These are phyloP conservation scores for Lampris incognitus DNA, from an alignment of 2,113 vertebrate genomes.

Conservation along the genomic window DNA sequence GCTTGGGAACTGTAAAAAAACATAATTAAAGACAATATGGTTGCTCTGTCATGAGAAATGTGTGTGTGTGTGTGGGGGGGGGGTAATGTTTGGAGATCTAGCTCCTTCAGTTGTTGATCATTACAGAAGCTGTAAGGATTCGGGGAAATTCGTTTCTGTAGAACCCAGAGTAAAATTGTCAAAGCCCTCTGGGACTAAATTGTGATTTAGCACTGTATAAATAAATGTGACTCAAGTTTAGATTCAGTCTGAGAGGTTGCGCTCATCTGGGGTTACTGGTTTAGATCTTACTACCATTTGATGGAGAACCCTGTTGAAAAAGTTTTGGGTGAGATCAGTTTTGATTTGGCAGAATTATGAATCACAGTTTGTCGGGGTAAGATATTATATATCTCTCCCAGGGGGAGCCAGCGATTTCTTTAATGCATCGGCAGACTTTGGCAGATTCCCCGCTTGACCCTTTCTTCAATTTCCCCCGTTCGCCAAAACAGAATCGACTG, in stretches of 20 bases:
- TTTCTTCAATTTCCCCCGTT: not conserved
- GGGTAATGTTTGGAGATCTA: not conserved
- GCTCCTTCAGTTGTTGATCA: slow-evolving; percentile 5
- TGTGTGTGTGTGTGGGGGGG: not conserved
- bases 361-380: slow-evolving; percentile 20
- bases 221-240: not conserved
- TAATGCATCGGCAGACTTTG: not conserved
- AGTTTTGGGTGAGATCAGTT: slow-evolving; percentile 13
- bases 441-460: not conserved
- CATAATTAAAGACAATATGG: not conserved
- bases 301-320: not conserved
- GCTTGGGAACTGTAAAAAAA: slow-evolving; percentile 12
- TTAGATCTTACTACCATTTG: slow-evolving; percentile 37
- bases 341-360: slow-evolving; percentile 10
- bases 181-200: too few relatives aligned
- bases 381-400: not conserved
- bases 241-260: slow-evolving; percentile 11
- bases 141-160: slow-evolving; percentile 10
- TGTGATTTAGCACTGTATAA: too few relatives aligned
- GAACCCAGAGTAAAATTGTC: not conserved
- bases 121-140: slow-evolving; percentile 25
- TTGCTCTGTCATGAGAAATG: slow-evolving; percentile 4
- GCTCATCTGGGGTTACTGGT: not conserved
- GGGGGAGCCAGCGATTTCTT: not conserved
- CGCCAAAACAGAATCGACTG: slow-evolving; percentile 89